Base-by-base conservation (phyloP, 2,888 invertebrate genomes). In the Epirrhoe tristata region DNA sequence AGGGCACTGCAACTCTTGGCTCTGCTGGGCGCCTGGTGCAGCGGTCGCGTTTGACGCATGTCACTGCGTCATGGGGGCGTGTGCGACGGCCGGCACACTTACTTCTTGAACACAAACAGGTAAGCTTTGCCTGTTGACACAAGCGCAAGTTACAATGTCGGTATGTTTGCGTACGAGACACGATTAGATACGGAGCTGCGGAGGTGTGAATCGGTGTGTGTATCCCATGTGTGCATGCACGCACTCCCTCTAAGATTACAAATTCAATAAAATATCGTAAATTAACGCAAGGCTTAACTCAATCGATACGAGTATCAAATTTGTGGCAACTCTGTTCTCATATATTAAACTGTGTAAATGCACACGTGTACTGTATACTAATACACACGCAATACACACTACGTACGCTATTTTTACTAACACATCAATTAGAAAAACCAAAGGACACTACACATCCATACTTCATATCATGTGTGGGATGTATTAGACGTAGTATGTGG, bases 1-100 rank as follows among this genome's bases (percentile, higher is more conserved):
- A 74, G 76, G 80, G 76, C 79, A 74, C 70, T 85, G 84, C 85
- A 86, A 78, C 84, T 88, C 86, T 83, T 78, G 56, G 71, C 66
- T 55, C 57, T 66, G 77, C 86, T 93, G 92, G 69, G 71, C 58
- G 71, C 86, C 89, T 90, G 85, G 90, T 93, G 86, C 84, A 85
- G 64, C 79, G 81, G 84, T 85, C 87, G 84, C 78, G 81, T 83
- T 90, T 92, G 93, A 93, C 93, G 93, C 92, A 92, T 91, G 92
- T 92, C 90, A 91, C 87, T 89, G 92, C 91, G 87, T 87, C 87
- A 82, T 84, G 86, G 87, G 77, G 86, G 86, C 91, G 90, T 91
- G 87, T 83, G 83, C 85, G 81, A 74, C 73, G 53, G 39, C 48
- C 48, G 12, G 59, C 52, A 67, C 64, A 54, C 63, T 64, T 54